phyloP scores from a whole-genome alignment of 2,888 invertebrate genomes.

The Eilema griseolum region DNA sequence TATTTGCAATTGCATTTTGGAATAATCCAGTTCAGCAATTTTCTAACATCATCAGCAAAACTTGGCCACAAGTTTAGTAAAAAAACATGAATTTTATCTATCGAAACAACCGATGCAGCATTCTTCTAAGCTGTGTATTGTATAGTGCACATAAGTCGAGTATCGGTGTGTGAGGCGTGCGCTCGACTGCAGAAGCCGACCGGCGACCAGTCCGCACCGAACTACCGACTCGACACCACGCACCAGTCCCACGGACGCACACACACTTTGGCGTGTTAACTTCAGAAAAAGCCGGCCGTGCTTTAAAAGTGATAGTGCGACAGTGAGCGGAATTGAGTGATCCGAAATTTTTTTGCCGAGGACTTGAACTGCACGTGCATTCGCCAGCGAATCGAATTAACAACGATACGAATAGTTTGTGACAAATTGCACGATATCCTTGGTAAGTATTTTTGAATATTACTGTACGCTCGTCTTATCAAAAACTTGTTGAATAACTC shows the following conservation, averaged over 20 bases:
- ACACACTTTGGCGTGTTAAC: slow-evolving; percentile 69
- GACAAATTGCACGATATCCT: slow-evolving; percentile 71
- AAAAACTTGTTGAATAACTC: slow-evolving; percentile 39
- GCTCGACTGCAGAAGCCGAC: slow-evolving; percentile 50
- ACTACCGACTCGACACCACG: slow-evolving; percentile 72
- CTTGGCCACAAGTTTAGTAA: background rate
- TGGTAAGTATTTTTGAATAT: slow-evolving; percentile 64
- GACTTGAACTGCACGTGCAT: slow-evolving; percentile 63
- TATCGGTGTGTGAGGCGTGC: slow-evolving; percentile 55
- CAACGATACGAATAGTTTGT: slow-evolving; percentile 60
- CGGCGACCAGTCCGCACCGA: slow-evolving; percentile 73
- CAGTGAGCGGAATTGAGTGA: slow-evolving; percentile 77
- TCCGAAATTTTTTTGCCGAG: slow-evolving; percentile 61
- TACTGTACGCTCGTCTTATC: slow-evolving; percentile 35
- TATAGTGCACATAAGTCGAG: slow-evolving; percentile 61
- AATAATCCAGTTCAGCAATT: background rate
- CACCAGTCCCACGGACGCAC: slow-evolving; percentile 60
- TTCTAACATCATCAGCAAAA: background rate
- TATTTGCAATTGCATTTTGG: background rate
- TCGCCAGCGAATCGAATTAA: slow-evolving; percentile 65
- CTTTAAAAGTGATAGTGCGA: slow-evolving; percentile 80
- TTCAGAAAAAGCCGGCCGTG: slow-evolving; percentile 72
- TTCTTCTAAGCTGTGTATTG: slow-evolving; percentile 58
- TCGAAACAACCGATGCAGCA: slow-evolving; percentile 35
- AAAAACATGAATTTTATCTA: slow-evolving; percentile 19